These are phyloP conservation scores for Megalonaias nervosa DNA, from an alignment of 1,140 invertebrate genomes.

Conservation along the genomic window DNA sequence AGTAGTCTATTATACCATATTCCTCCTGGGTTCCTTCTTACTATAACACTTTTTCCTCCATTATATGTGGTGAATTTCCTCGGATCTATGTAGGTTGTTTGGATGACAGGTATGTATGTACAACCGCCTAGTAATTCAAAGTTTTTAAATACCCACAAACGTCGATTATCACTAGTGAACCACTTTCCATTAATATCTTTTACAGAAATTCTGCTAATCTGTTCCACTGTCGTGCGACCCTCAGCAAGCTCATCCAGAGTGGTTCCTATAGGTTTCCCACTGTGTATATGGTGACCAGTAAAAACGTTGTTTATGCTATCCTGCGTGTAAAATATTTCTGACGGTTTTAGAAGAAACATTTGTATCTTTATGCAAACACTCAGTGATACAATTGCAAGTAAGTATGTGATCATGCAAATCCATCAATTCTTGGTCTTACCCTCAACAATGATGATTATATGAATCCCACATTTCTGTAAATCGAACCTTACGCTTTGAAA, in stretches of 20 bases:
- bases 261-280: neutral
- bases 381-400: too few species aligned
- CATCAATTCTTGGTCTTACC: too few species aligned
- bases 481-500: too few species aligned
- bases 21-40: neutral
- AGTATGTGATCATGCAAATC: too few species aligned
- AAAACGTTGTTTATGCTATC: slow-evolving; percentile 9
- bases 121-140: neutral
- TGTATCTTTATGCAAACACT: too few species aligned
- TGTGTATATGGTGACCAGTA: neutral
- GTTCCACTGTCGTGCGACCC: neutral
- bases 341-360: neutral
- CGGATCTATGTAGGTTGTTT: neutral
- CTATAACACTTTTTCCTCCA: neutral
- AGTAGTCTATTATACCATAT: neutral
- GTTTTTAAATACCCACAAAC: neutral
- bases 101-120: slow-evolving; percentile 3
- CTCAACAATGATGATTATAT: too few species aligned
- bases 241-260: slow-evolving; percentile 7
- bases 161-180: neutral
- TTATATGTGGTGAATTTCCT: neutral
- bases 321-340: slow-evolving; percentile 14
- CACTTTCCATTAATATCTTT: neutral
- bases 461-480: too few species aligned
- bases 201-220: neutral